Conservation (phyloP, 2,113 vertebrate genomes). For the Bos javanicus region DNA sequence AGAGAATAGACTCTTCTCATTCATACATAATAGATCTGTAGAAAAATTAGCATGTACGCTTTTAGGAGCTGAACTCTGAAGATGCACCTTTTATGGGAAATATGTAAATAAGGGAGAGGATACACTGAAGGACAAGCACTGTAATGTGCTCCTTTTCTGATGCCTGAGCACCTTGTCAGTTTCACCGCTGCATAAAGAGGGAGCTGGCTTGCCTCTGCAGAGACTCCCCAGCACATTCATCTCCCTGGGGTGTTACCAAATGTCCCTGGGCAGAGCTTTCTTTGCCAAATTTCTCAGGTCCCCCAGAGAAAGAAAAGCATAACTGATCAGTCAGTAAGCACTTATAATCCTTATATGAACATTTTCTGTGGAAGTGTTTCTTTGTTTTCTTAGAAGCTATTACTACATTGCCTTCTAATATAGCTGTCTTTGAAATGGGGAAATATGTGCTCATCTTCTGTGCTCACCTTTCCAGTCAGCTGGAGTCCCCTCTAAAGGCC, state of each 20-base stretch:
- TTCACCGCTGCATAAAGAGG: conserved; percentile 35
- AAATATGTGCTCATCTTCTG: neutral
- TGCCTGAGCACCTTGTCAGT: conserved; percentile 59
- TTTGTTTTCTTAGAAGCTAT: neutral
- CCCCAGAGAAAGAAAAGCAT: neutral
- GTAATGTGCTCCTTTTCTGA: conserved; percentile 58
- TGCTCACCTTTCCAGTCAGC: neutral
- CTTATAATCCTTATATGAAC: neutral
- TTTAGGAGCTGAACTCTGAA: conserved; percentile 74
- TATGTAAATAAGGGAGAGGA: conserved; percentile 74
- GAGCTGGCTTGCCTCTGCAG: neutral
- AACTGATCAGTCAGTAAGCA: neutral
- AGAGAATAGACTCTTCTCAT: conserved; percentile 74
- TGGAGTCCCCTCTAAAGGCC: neutral
- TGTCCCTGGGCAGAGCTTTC: conserved; percentile 25
- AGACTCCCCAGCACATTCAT: neutral
- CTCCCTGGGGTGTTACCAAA: conserved; percentile 19
- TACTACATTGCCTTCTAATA: neutral
- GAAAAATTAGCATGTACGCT: conserved; percentile 78
- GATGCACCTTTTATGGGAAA: conserved; percentile 78
- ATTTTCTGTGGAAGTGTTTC: neutral
- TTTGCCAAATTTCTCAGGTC: conserved; percentile 19
- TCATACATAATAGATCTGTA: conserved; percentile 85
- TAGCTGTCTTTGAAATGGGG: neutral
- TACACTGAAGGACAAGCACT: conserved; percentile 67